phyloP scores from a whole-genome alignment of 1,140 invertebrate genomes.

The Muscidifurax raptorellus region DNA sequence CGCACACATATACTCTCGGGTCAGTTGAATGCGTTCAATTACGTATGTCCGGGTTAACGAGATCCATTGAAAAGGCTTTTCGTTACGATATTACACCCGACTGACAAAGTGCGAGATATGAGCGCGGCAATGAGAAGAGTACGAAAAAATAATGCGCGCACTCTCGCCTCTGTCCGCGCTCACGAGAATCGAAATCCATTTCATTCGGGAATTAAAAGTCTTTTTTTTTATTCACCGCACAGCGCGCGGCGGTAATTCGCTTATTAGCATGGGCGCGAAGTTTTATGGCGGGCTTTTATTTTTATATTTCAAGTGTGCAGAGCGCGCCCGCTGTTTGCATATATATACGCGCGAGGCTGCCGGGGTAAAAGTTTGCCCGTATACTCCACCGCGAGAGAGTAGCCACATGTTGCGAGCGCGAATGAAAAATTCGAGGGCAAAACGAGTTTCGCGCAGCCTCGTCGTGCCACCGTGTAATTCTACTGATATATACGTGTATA shows the following conservation, averaged over 20 bases:
- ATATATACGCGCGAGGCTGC: neutral
- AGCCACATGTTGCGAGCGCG: neutral
- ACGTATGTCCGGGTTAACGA: constrained; percentile 53
- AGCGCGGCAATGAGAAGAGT: neutral
- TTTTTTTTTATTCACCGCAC: neutral
- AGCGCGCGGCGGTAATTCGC: neutral
- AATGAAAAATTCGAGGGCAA: neutral
- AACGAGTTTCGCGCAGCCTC: neutral
- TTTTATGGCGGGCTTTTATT: neutral
- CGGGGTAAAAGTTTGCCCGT: neutral
- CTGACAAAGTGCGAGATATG: constrained; percentile 15
- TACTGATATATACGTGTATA: no score
- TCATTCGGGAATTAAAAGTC: neutral
- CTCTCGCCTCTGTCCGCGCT: neutral
- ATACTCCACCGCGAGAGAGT: neutral
- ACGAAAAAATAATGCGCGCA: constrained; percentile 8
- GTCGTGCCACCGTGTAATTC: no score
- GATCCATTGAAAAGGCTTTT: constrained; percentile 48
- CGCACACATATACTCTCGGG: neutral
- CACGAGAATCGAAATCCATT: neutral
- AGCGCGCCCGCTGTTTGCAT: neutral
- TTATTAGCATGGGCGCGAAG: neutral
- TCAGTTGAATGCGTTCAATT: constrained; percentile 49
- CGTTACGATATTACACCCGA: constrained; percentile 28
- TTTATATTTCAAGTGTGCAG: neutral